Percentiles rank a stretch among this genome's conserved stretches.
Evolutionary conservation across 2,888 invertebrate species (phyloP).

Genomic region (Sabatieria punctata): DNA sequence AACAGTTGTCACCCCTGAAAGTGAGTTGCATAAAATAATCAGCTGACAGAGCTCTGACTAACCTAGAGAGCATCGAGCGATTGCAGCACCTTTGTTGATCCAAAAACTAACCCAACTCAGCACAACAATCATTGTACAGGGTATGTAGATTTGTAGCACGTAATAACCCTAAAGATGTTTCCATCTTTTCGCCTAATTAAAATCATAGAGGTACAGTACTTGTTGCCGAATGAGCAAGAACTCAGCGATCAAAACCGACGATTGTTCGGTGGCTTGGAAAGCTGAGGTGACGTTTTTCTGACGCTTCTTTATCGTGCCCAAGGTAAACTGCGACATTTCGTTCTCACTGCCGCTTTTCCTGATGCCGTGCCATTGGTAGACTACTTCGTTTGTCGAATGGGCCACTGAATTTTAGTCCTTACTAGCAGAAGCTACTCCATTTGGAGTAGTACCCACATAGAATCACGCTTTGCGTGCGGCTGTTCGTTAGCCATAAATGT

Average conservation of each 20-base stretch:
- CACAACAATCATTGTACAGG: conserved; percentile 37
- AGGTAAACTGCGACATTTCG: conserved; percentile 77
- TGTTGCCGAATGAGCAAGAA: conserved; percentile 56
- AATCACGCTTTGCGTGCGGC: no score
- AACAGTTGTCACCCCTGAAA: conserved; percentile 57
- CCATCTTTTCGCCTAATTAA: not conserved
- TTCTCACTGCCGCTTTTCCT: not conserved
- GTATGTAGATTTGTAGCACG: no score
- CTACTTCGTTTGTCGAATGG: conserved; percentile 62
- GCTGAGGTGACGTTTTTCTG: no score
- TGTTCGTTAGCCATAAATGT: no score
- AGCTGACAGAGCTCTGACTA: conserved; percentile 16
- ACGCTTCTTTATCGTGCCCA: conserved; percentile 37
- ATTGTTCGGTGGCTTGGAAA: not conserved
- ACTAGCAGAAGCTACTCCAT: no score
- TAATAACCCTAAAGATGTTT: conserved; percentile 46
- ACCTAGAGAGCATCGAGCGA: conserved; percentile 59
- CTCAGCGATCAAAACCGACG: conserved; percentile 34
- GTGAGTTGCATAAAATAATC: not conserved
- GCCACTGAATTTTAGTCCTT: no score
- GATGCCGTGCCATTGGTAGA: conserved; percentile 53
- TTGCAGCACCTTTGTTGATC: conserved; percentile 63
- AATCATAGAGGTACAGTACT: not conserved
- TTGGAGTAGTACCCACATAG: no score
- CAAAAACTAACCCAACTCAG: conserved; percentile 50